These are phyloP conservation scores for Apamea crenata DNA, from an alignment of 2,888 invertebrate genomes.

Conservation along the genomic window DNA sequence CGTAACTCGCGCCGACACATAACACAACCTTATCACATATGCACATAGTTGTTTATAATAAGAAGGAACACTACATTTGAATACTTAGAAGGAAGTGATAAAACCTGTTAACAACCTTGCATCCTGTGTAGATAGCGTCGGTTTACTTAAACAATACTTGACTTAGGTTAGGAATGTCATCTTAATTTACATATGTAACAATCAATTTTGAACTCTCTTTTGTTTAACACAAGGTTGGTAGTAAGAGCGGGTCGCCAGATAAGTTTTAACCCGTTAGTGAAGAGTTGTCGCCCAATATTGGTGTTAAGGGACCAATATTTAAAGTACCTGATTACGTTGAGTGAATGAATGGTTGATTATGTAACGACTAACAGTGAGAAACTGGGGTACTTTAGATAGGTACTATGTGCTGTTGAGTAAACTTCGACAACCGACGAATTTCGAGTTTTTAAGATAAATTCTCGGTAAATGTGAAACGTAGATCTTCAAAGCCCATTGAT, in stretches of 20 bases:
- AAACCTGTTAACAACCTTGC: slow-evolving; percentile 77
- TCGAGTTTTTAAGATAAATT: slow-evolving; percentile 11
- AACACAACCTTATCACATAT: slow-evolving; percentile 62
- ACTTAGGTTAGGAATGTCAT: slow-evolving; percentile 73
- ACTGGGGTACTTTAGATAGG: slow-evolving; percentile 39
- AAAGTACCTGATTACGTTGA: slow-evolving; percentile 52
- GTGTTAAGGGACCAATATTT: slow-evolving; percentile 64
- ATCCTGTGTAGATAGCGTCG: slow-evolving; percentile 82
- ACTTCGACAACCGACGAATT: slow-evolving; percentile 7
- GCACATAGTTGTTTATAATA: slow-evolving; percentile 70
- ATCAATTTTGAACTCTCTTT: slow-evolving; percentile 30
- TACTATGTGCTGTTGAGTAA: slow-evolving; percentile 4
- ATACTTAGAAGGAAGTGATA: slow-evolving; percentile 80
- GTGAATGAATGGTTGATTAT: slow-evolving; percentile 63
- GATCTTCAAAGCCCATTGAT: slow-evolving; percentile 5
- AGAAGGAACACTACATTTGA: slow-evolving; percentile 70
- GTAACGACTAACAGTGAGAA: slow-evolving; percentile 32
- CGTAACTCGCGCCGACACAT: slow-evolving; percentile 35
- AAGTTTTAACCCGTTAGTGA: slow-evolving; percentile 65
- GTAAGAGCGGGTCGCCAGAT: slow-evolving; percentile 2
- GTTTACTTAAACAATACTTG: slow-evolving; percentile 78
- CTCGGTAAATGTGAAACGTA: background rate
- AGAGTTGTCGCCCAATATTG: slow-evolving; percentile 65
- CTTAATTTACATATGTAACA: slow-evolving; percentile 59
- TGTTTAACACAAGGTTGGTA: background rate